Evolutionary conservation across 1,140 invertebrate genomes (phyloP).

Genomic region (Tetranychus cinnabarinus): DNA sequence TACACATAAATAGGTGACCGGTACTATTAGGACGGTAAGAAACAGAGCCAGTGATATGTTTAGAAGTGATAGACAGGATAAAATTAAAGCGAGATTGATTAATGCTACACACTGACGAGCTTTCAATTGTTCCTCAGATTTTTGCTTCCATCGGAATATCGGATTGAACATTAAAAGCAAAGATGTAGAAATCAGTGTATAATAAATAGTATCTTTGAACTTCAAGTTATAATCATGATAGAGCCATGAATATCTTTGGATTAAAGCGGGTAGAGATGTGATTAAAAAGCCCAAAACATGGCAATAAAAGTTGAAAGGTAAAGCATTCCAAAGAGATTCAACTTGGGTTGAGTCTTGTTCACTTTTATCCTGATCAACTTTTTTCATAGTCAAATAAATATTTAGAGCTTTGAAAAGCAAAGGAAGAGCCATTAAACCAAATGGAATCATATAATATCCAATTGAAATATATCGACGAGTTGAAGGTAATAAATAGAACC

Average conservation of each 20-base stretch:
- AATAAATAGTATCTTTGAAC: not conserved
- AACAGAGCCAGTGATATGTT: slow-evolving; percentile 66
- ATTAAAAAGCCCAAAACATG: slow-evolving; percentile 7
- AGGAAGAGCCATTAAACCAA: slow-evolving; percentile 46
- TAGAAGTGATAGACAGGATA: slow-evolving; percentile 52
- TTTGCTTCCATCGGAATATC: not conserved
- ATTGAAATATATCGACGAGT: slow-evolving; percentile 82
- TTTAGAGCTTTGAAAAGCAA: slow-evolving; percentile 45
- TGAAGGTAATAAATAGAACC: slow-evolving; percentile 78
- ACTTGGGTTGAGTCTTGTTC: not conserved
- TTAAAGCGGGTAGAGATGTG: not conserved
- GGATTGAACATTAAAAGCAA: slow-evolving; percentile 1
- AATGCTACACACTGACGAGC: slow-evolving; percentile 24
- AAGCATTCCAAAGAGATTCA: slow-evolving; percentile 9
- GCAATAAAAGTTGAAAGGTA: slow-evolving; percentile 7
- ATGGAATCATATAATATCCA: slow-evolving; percentile 68
- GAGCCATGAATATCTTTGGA: not conserved
- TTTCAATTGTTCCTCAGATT: not conserved
- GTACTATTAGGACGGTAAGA: slow-evolving; percentile 41
- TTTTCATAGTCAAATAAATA: slow-evolving; percentile 32
- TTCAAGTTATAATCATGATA: not conserved
- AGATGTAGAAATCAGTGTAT: not conserved
- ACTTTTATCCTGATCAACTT: slow-evolving; percentile 18
- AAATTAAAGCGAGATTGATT: slow-evolving; percentile 43
- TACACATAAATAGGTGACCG: slow-evolving; percentile 33